Evolutionary conservation across 2,113 vertebrate genomes (phyloP).

Genomic region (Melanerpes formicivorus): DNA sequence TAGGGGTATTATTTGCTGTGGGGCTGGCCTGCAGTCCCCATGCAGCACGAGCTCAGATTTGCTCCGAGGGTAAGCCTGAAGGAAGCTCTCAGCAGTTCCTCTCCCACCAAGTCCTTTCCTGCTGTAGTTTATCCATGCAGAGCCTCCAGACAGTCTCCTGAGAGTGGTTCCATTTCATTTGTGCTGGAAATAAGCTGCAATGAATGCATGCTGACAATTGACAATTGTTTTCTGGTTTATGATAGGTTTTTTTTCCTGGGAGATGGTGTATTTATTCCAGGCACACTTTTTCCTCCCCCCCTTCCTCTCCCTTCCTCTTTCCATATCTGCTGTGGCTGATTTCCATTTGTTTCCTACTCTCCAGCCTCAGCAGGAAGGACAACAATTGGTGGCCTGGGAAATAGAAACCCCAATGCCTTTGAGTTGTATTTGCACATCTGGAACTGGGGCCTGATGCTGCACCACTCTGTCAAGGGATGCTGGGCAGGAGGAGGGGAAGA

Average conservation of each 20-base stretch:
- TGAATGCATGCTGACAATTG: not conserved
- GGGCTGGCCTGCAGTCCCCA: not conserved
- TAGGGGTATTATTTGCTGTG: not conserved
- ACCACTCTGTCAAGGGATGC: accelerated
- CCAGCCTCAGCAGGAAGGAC: not conserved
- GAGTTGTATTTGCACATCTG: not conserved
- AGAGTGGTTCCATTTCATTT: not conserved
- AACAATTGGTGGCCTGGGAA: not conserved
- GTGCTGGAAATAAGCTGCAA: not conserved
- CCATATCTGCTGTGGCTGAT: not conserved
- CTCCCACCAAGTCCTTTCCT: not conserved
- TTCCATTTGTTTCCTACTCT: not conserved
- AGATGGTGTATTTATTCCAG: not conserved
- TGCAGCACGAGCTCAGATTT: not conserved
- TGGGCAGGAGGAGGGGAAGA: not conserved
- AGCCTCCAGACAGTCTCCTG: not conserved
- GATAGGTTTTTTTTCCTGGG: not conserved
- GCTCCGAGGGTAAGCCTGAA: not conserved
- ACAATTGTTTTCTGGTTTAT: not conserved
- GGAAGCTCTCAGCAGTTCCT: not conserved
- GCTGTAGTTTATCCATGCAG: not conserved
- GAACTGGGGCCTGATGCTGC: not conserved
- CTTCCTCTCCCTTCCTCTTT: not conserved
- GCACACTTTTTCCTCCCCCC: not conserved
- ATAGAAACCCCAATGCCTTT: not conserved